phyloP scores from a whole-genome alignment of 2,113 vertebrate species.

The Pseudois nayaur region DNA sequence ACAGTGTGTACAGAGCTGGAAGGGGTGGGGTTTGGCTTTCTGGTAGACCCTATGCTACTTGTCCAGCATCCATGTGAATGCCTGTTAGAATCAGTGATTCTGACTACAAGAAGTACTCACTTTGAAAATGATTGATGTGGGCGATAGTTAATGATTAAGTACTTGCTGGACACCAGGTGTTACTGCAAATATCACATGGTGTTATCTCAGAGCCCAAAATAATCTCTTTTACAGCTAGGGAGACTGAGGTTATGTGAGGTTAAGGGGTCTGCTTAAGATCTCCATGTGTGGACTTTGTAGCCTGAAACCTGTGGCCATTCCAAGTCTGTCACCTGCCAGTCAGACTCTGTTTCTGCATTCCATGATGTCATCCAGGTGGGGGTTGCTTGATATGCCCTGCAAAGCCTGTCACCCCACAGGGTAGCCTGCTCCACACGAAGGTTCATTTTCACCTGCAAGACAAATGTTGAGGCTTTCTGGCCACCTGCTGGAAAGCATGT shows the following conservation, averaged over 20 bases:
- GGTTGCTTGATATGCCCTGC: neutral
- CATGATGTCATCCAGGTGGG: conserved; percentile 26
- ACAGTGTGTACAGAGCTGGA: neutral
- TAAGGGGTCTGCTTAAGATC: neutral
- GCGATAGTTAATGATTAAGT: neutral
- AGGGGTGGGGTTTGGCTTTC: conserved; percentile 15
- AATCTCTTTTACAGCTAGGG: neutral
- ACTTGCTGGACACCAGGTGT: neutral
- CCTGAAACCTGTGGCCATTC: neutral
- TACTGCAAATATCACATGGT: neutral
- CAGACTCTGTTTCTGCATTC: neutral
- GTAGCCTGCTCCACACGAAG: neutral
- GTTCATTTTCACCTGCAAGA: conserved; percentile 49
- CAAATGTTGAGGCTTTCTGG: conserved; percentile 52
- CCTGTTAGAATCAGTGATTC: neutral
- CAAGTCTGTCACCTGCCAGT: neutral
- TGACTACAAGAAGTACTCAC: neutral
- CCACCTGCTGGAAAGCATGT: conserved; percentile 66
- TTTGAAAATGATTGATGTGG: neutral
- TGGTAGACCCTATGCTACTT: neutral
- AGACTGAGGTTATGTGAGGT: neutral
- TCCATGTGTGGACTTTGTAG: neutral
- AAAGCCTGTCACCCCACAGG: conserved; percentile 1
- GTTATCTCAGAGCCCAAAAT: neutral
- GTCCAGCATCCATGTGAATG: neutral